These are phyloP conservation scores for Lutjanus campechanus DNA, from an alignment of 2,797 vertebrate genomes.

Conservation along the genomic window DNA sequence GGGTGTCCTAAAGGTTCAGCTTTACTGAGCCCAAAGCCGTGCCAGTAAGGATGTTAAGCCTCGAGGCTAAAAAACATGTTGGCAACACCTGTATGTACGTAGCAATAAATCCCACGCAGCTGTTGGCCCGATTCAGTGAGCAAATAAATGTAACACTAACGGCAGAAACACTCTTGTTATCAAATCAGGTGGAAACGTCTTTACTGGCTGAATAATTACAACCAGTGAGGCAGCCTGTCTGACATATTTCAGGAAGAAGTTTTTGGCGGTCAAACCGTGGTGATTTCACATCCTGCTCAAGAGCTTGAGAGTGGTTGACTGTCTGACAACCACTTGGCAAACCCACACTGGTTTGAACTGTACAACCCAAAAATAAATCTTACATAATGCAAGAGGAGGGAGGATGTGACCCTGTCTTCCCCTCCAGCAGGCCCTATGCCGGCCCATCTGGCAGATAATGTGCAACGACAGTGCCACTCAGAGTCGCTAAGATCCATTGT, in stretches of 20 bases:
- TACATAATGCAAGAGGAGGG: slow-evolving; percentile 75
- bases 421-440: slow-evolving; percentile 71
- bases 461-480: slow-evolving; percentile 54
- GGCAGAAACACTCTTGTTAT: slow-evolving; percentile 33
- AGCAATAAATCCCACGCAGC: slow-evolving; percentile 49
- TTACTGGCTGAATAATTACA: slow-evolving; percentile 32
- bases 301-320: slow-evolving; percentile 55
- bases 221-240: slow-evolving; percentile 29
- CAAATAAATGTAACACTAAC: slow-evolving; percentile 40
- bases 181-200: slow-evolving; percentile 44
- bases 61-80: slow-evolving; percentile 26
- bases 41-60: slow-evolving; percentile 44
- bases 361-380: slow-evolving; percentile 81
- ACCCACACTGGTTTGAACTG: slow-evolving; percentile 71
- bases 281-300: slow-evolving; percentile 55
- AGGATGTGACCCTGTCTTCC: slow-evolving; percentile 74
- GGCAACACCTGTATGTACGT: slow-evolving; percentile 63
- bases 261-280: slow-evolving; percentile 52
- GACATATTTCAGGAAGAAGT: slow-evolving; percentile 39
- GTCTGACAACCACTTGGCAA: slow-evolving; percentile 71
- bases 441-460: slow-evolving; percentile 76
- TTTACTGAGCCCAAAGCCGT: slow-evolving; percentile 44
- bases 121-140: slow-evolving; percentile 46
- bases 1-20: slow-evolving; percentile 44
- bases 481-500: slow-evolving; percentile 46